Conservation (phyloP, 2,113 vertebrate species). For the Bagarius yarrelli region DNA sequence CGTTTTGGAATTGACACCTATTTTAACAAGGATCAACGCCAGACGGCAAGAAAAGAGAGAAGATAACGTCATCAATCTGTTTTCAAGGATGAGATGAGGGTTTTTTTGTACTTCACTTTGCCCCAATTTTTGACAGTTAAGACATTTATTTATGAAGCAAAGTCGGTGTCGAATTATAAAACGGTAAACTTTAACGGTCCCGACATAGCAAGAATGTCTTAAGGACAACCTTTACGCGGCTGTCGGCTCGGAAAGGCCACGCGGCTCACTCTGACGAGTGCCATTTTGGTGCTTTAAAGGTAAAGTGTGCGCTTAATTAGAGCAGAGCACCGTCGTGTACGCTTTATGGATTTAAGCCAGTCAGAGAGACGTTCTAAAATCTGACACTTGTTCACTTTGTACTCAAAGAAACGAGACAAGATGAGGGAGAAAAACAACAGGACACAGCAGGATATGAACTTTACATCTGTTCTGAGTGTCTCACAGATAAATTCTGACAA, state of each 20-base stretch:
- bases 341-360: slow-evolving; percentile 29
- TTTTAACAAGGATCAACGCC: slow-evolving; percentile 86
- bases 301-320: slow-evolving; percentile 50
- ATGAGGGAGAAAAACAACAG: neutral
- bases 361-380: slow-evolving; percentile 53
- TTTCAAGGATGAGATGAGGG: slow-evolving; percentile 80
- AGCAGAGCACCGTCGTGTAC: neutral
- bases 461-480: slow-evolving; percentile 22
- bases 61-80: slow-evolving; percentile 95
- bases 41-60: slow-evolving; percentile 64
- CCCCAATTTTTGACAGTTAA: slow-evolving; percentile 39
- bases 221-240: slow-evolving; percentile 66
- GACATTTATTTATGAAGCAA: slow-evolving; percentile 7
- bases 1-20: slow-evolving; percentile 87
- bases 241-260: slow-evolving; percentile 70
- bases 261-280: slow-evolving; percentile 59
- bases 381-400: slow-evolving; percentile 51
- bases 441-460: slow-evolving; percentile 55
- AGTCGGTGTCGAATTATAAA: neutral
- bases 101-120: slow-evolving; percentile 71
- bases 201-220: slow-evolving; percentile 2
- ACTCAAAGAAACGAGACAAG: neutral
- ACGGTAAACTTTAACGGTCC: neutral
- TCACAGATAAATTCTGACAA: neutral
- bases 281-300: slow-evolving; percentile 53